Conservation (phyloP, 2,113 vertebrate species). For the Nymphicus hollandicus region DNA sequence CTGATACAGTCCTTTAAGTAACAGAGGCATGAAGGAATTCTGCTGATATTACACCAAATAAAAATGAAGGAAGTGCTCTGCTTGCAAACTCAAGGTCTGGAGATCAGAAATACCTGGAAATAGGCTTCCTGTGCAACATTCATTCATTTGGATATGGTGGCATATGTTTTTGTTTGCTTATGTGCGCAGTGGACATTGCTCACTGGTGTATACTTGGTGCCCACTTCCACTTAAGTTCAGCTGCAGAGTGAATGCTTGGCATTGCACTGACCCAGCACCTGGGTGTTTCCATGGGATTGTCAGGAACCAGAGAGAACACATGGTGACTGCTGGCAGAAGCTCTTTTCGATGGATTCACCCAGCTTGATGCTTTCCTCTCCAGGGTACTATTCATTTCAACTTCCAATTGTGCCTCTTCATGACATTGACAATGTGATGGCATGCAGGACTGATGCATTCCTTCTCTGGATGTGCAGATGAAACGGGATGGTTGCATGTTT, state of each 20-base stretch:
- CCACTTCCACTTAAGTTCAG: background rate
- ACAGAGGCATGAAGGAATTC: background rate
- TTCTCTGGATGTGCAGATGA: background rate
- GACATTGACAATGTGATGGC: background rate
- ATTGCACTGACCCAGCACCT: background rate
- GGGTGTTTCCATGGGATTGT: background rate
- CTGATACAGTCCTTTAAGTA: constrained; percentile 4
- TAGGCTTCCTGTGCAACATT: background rate
- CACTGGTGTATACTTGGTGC: background rate
- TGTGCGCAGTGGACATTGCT: background rate
- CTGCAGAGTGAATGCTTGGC: accelerated
- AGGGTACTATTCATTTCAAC: background rate
- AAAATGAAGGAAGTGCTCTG: background rate
- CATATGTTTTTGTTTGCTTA: background rate
- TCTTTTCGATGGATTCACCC: background rate
- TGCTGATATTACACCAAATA: background rate
- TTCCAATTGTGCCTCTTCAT: background rate
- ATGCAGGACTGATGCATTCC: background rate
- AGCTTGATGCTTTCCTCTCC: background rate
- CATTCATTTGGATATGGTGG: background rate
- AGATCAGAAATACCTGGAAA: background rate
- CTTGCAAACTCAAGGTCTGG: background rate
- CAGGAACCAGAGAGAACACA: background rate
- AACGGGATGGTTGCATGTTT: background rate
- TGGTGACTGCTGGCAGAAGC: background rate